A percentile compares a stretch with the other conserved stretches of the same genome.
Evolutionary conservation across 2,888 invertebrate species (phyloP).

Genomic region (Panzeria rudis): DNA sequence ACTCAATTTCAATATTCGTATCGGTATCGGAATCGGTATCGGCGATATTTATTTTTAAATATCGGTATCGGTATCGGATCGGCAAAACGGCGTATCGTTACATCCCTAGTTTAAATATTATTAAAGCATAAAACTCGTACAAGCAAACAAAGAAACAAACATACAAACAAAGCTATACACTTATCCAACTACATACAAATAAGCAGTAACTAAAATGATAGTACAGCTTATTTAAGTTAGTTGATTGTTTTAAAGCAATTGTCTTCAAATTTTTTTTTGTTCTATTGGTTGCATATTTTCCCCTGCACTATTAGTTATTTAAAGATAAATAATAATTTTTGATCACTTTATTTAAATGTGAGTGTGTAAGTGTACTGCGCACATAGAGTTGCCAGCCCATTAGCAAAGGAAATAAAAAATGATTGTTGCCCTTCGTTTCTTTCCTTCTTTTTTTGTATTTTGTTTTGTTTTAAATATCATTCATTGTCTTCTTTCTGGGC

Average conservation of each 20-base stretch:
- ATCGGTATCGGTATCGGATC: too few species aligned
- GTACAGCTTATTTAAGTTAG: not conserved
- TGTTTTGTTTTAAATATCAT: not conserved
- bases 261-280: slow-evolving; percentile 17
- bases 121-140: slow-evolving; percentile 20
- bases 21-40: too few species aligned
- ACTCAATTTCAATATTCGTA: too few species aligned
- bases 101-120: too few species aligned
- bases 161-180: not conserved
- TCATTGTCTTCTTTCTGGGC: slow-evolving; percentile 46
- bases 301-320: slow-evolving; percentile 4
- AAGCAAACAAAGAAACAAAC: not conserved
- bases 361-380: not conserved
- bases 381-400: slow-evolving; percentile 32
- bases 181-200: not conserved
- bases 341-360: slow-evolving; percentile 1
- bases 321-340: slow-evolving; percentile 41
- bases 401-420: slow-evolving; percentile 24
- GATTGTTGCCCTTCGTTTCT: not conserved
- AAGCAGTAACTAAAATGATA: not conserved
- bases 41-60: too few species aligned
- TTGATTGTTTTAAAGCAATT: slow-evolving; percentile 35
- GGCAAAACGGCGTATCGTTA: too few species aligned
- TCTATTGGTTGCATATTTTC: not conserved
- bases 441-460: not conserved